Conservation (phyloP, 2,797 vertebrate species). For the Sarcoramphus papa region DNA sequence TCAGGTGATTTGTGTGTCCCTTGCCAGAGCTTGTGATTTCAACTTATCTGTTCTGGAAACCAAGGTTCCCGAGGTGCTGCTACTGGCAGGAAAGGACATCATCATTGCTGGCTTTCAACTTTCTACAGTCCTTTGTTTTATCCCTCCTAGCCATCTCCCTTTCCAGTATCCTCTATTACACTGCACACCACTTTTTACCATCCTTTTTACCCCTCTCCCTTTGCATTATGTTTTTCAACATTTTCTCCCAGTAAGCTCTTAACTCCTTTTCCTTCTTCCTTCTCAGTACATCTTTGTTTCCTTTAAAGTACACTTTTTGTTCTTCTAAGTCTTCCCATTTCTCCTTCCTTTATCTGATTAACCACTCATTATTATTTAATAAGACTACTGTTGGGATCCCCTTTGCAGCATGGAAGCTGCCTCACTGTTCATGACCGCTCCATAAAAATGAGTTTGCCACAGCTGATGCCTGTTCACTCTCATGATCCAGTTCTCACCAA, state of each 20-base stretch:
- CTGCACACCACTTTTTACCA: neutral
- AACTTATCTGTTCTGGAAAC: neutral
- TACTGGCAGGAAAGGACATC: neutral
- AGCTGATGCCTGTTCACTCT: neutral
- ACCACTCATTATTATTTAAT: neutral
- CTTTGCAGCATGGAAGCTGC: neutral
- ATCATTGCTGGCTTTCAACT: neutral
- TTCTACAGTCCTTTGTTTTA: neutral
- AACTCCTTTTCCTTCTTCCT: neutral
- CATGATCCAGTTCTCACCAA: neutral
- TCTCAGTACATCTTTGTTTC: neutral
- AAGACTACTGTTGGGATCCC: neutral
- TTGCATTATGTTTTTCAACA: neutral
- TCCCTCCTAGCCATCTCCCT: neutral
- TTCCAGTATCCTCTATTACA: neutral
- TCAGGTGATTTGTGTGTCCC: neutral
- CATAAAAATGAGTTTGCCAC: neutral
- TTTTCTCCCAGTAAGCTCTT: neutral
- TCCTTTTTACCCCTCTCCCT: neutral
- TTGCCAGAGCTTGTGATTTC: neutral
- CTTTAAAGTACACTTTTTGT: neutral
- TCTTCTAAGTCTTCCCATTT: neutral
- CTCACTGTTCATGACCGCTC: neutral
- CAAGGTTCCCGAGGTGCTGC: neutral
- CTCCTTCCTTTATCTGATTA: neutral